Evolutionary conservation across 2,888 invertebrate species (phyloP), one percentile per base, ranked within the genome.

Genomic region (Acanthosoma haemorrhoidale): DNA sequence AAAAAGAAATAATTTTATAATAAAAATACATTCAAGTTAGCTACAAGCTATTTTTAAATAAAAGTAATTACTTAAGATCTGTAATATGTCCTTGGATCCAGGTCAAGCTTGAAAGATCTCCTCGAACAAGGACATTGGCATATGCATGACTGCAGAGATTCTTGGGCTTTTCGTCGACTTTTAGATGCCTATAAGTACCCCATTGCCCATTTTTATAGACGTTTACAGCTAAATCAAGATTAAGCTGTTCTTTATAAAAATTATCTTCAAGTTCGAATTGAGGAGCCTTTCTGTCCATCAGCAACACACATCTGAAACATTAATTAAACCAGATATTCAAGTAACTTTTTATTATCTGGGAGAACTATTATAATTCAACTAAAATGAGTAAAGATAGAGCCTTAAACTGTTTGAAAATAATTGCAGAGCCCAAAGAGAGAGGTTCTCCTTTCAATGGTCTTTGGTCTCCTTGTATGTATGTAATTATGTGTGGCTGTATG

Each of bases 151-250:
- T 84, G 8, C 80, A 82, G 2, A 80, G 78, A 15, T 36, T 39
- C 21, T 66, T 68, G 6, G 80, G 78, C 16, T 82, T 73, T 58
- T 85, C 82, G 6, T 84, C 83, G 1, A 94, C 78, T 0, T 86
- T 83, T 9, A 93, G 79, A 80, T 96, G 94, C n/a, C 94, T 85
- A 78, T 92, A 94, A 0, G 90, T 89, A n/a, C 94, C 90, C 90
- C 83, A 91, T 76, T 82, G 79, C 9, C 84, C 85, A 76, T 88
- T 81, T 74, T 85, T 85, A 74, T 83, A 86, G 41, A 97, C 86
- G 78, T 96, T 96, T 60, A 92, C 81, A 2, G 88, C 88, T 74
- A 97, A 80, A 78, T 94, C 90, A 75, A 89, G 86, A 11, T 85
- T 81, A 0, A 89, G 78, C 75, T 91, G 90, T 2, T 83, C 80